Percentiles rank a stretch among this genome's conserved stretches.
Conservation (phyloP, 2,113 vertebrate genomes). For the Montifringilla adamsi region DNA sequence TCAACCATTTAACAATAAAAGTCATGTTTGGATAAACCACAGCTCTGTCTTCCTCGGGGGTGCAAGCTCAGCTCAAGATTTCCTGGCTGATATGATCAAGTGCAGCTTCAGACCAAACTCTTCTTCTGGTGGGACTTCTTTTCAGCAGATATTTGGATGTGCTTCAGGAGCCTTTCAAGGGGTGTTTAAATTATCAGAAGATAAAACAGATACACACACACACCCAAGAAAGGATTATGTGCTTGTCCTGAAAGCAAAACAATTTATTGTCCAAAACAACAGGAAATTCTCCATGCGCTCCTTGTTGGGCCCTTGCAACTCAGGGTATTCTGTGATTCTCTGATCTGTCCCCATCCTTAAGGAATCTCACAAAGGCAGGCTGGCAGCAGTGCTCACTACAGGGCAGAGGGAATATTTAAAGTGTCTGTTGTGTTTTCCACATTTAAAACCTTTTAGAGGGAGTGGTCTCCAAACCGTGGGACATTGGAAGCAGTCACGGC, state of each 20-base stretch:
- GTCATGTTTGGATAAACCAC: not conserved
- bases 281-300: not conserved
- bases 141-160: not conserved
- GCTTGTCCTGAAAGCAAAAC: not conserved
- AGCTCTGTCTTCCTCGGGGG: not conserved
- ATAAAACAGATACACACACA: not conserved
- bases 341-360: rapidly evolving
- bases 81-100: rapidly evolving
- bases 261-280: not conserved
- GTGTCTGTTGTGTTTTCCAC: not conserved
- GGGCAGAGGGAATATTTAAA: not conserved
- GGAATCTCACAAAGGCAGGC: not conserved
- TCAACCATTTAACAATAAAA: not conserved
- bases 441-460: not conserved
- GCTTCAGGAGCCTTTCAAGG: not conserved
- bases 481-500: rapidly evolving
- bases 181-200: not conserved
- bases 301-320: not conserved
- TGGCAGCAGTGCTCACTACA: not conserved
- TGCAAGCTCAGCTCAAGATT: not conserved
- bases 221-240: not conserved
- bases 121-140: not conserved
- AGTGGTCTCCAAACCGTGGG: not conserved
- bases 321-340: not conserved
- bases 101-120: not conserved